Evolutionary conservation across 2,113 vertebrate genomes (phyloP).

Genomic region (Sciurus niger): DNA sequence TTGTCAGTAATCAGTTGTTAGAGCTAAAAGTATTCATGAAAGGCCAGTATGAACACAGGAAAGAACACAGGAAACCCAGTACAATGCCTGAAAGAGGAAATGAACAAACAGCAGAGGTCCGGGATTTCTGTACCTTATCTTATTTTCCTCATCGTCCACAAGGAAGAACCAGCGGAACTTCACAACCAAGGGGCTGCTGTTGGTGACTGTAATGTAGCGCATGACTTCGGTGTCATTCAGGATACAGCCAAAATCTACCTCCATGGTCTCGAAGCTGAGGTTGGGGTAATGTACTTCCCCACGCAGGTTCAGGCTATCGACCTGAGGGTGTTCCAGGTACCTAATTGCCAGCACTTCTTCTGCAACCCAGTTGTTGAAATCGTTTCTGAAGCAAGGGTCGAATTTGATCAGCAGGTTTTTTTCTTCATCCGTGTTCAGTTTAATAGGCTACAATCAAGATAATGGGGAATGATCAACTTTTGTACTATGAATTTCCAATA

Average conservation of each 20-base stretch:
- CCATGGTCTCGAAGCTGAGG: slow-evolving; percentile 89
- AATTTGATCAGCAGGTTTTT: slow-evolving; percentile 91
- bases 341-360: slow-evolving; percentile 89
- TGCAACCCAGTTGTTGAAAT: slow-evolving; percentile 83
- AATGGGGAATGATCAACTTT: slow-evolving; percentile 26
- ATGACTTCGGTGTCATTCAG: slow-evolving; percentile 89
- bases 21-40: neutral
- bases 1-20: neutral
- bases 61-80: neutral
- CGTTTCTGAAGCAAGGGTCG: slow-evolving; percentile 87
- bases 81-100: neutral
- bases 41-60: neutral
- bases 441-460: slow-evolving; percentile 87
- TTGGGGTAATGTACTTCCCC: slow-evolving; percentile 93
- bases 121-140: slow-evolving; percentile 87
- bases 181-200: slow-evolving; percentile 91
- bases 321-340: slow-evolving; percentile 90
- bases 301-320: slow-evolving; percentile 87
- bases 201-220: slow-evolving; percentile 89
- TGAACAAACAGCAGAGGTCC: neutral
- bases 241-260: slow-evolving; percentile 94
- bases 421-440: slow-evolving; percentile 85
- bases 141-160: slow-evolving; percentile 2
- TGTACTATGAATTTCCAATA: neutral
- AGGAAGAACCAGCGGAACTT: slow-evolving; percentile 92